Evolutionary conservation across 2,888 invertebrate genomes (phyloP).

Genomic region (Alloplasta piceator): DNA sequence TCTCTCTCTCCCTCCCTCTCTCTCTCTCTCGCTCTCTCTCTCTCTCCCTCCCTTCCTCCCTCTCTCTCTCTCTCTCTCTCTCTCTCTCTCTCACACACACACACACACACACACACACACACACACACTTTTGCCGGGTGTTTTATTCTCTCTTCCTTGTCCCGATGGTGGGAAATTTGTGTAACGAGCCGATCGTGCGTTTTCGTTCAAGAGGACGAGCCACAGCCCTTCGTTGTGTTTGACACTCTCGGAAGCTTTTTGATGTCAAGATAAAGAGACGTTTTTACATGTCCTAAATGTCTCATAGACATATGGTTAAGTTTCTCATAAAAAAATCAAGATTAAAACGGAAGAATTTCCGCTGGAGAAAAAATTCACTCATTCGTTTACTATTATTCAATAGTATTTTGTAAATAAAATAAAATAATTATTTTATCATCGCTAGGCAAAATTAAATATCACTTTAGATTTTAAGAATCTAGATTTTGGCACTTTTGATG

Average conservation of each 20-base stretch:
- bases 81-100: constrained; percentile 8
- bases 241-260: constrained; percentile 23
- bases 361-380: no score
- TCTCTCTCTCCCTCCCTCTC: not conserved
- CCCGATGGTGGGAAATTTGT: constrained; percentile 31
- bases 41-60: not conserved
- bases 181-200: constrained; percentile 12
- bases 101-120: not conserved
- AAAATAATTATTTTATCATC: no score
- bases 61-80: not conserved
- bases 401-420: no score
- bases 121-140: not conserved
- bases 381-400: no score
- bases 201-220: constrained; percentile 23
- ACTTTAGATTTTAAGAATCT: no score
- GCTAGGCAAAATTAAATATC: no score
- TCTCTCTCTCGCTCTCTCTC: no score
- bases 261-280: not conserved
- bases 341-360: no score
- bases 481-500: no score
- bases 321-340: no score
- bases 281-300: no score
- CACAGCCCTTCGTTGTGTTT: constrained; percentile 14
- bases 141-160: constrained; percentile 13
- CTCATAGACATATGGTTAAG: no score